Conservation (phyloP, 2,113 vertebrate genomes). For the Lasiurus borealis region DNA sequence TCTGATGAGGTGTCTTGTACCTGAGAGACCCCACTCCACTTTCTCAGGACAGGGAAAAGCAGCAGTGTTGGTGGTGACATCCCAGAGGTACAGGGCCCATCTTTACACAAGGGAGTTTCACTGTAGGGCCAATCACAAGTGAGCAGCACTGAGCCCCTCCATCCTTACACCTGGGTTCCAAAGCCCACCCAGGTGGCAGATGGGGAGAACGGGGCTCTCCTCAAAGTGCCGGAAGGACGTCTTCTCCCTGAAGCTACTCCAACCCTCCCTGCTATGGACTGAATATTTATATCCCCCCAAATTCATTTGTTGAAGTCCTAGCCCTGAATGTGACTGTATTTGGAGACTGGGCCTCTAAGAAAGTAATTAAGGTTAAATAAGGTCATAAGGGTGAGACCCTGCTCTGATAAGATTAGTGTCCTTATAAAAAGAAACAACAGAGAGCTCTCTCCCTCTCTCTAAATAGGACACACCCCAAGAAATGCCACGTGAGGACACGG, state of each 20-base stretch:
- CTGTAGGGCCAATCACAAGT: no score
- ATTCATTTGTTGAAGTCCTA: background rate
- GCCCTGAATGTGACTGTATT: background rate
- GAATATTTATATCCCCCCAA: background rate
- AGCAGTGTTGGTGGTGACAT: fast-evolving
- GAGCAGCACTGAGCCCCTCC: background rate
- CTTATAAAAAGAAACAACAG: background rate
- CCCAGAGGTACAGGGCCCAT: background rate
- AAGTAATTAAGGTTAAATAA: background rate
- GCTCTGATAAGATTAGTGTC: background rate
- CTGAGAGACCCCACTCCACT: background rate
- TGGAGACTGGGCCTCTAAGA: no score
- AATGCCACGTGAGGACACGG: background rate
- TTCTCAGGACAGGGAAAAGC: background rate
- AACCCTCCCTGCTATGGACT: background rate
- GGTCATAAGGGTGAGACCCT: background rate
- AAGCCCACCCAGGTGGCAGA: background rate
- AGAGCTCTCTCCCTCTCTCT: background rate
- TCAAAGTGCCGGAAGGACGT: background rate
- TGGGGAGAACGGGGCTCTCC: background rate
- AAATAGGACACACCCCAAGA: background rate
- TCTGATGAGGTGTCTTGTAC: background rate
- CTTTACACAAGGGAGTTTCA: background rate
- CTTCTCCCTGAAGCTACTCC: background rate
- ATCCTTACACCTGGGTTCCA: background rate